phyloP scores from a whole-genome alignment of 2,888 invertebrate genomes.

The Drosophila aldrichi region DNA sequence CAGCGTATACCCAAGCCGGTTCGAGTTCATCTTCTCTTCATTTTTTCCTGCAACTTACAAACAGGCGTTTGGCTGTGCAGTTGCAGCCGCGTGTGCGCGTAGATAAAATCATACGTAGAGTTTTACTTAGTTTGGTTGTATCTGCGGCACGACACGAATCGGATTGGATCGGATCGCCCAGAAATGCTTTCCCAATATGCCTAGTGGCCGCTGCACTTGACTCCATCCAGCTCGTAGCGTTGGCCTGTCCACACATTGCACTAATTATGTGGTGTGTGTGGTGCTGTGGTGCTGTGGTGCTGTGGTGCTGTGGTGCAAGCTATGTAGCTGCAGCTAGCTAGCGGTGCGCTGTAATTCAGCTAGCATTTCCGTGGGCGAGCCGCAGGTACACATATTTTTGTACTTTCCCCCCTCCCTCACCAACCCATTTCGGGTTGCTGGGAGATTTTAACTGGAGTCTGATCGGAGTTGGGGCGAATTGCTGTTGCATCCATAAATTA shows the following conservation, averaged over 20 bases:
- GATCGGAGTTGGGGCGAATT: conserved; percentile 23
- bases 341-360: conserved; percentile 66
- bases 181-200: conserved; percentile 52
- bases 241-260: conserved; percentile 76
- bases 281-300: conserved; percentile 42
- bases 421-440: conserved; percentile 38
- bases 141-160: conserved; percentile 50
- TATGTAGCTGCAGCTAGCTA: conserved; percentile 45
- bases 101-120: conserved; percentile 69
- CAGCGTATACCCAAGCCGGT: conserved; percentile 27
- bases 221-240: conserved; percentile 27
- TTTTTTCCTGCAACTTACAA: conserved; percentile 1
- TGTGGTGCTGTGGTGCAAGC: conserved; percentile 7
- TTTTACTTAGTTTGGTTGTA: conserved; percentile 42
- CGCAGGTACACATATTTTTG: conserved; percentile 21
- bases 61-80: conserved; percentile 28
- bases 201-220: conserved; percentile 26
- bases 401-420: background rate
- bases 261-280: conserved; percentile 66
- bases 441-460: conserved; percentile 17
- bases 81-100: conserved; percentile 46
- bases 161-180: conserved; percentile 50
- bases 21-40: conserved; percentile 1
- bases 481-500: conserved; percentile 70
- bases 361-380: conserved; percentile 70